A percentile compares a stretch with the other conserved stretches of the same genome.
Conservation (phyloP, 2,888 invertebrate genomes). For the Abrostola tripartita region DNA sequence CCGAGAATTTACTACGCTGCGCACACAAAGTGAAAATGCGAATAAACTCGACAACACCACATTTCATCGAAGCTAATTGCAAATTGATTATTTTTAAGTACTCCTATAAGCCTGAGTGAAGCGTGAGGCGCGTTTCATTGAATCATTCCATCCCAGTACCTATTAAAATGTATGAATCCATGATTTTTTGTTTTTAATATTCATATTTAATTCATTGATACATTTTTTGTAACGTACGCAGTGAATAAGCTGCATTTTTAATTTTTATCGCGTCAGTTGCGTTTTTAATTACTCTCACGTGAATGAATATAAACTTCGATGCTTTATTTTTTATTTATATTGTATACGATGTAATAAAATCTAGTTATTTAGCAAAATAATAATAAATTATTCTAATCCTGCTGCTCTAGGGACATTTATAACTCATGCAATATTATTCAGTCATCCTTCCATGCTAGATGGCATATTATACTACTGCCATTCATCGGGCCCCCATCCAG, state of each 20-base stretch:
- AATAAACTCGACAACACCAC: slow-evolving; percentile 24
- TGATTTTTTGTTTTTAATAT: slow-evolving; percentile 37
- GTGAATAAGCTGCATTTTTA: slow-evolving; percentile 14
- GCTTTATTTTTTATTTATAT: slow-evolving; percentile 10
- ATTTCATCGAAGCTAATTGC: slow-evolving; percentile 27
- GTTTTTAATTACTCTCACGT: slow-evolving; percentile 21
- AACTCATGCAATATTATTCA: no score
- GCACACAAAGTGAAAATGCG: slow-evolving; percentile 17
- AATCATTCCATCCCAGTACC: slow-evolving; percentile 59
- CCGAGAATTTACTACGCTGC: slow-evolving; percentile 14
- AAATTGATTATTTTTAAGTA: slow-evolving; percentile 41
- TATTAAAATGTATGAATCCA: slow-evolving; percentile 55
- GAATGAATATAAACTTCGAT: slow-evolving; percentile 3
- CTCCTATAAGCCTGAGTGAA: slow-evolving; percentile 44
- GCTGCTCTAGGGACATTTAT: no score
- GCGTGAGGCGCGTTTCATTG: slow-evolving; percentile 50
- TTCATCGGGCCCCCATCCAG: no score
- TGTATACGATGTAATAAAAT: not conserved
- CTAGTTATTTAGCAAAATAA: not conserved
- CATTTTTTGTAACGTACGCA: slow-evolving; percentile 18
- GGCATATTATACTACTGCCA: no score
- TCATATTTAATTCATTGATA: slow-evolving; percentile 32
- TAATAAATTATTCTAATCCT: no score
- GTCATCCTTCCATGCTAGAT: no score
- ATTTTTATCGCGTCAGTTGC: slow-evolving; percentile 21